These are phyloP conservation scores for Cyprinodon brontotheroides DNA, from an alignment of 2,113 vertebrate species.

Conservation along the genomic window DNA sequence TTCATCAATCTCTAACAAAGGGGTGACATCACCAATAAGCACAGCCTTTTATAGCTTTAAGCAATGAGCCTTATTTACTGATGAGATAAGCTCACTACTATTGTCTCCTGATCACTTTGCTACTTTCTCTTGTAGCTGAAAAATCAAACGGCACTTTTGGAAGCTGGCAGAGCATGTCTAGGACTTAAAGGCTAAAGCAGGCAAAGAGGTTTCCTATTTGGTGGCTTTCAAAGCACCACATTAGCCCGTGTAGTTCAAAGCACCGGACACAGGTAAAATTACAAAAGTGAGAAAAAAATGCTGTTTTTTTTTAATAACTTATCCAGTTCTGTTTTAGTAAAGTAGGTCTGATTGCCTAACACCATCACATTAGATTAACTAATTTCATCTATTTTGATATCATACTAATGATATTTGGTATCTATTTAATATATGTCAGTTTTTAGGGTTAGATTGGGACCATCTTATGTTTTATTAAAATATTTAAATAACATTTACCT, in stretches of 20 bases:
- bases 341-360: neutral
- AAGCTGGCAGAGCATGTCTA: conserved; percentile 87
- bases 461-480: neutral
- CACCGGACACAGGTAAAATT: conserved; percentile 49
- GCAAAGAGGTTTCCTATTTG: conserved; percentile 78
- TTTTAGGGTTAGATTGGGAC: neutral
- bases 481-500: neutral
- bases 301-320: conserved; percentile 3
- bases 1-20: conserved; percentile 82
- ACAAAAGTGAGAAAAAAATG: conserved; percentile 1
- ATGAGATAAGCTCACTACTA: conserved; percentile 85
- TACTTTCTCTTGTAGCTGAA: conserved; percentile 78
- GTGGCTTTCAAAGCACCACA: conserved; percentile 63
- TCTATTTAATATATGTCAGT: neutral
- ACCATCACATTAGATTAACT: neutral
- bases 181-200: conserved; percentile 83
- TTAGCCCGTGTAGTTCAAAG: conserved; percentile 68
- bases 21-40: conserved; percentile 89
- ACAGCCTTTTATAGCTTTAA: conserved; percentile 81
- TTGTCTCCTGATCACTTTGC: conserved; percentile 85
- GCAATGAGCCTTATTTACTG: conserved; percentile 88
- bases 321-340: neutral
- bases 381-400: neutral
- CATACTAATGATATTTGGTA: neutral
- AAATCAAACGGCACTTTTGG: conserved; percentile 86